Base-by-base conservation (phyloP, 2,888 invertebrate genomes). In the Pedicia rivosa region DNA sequence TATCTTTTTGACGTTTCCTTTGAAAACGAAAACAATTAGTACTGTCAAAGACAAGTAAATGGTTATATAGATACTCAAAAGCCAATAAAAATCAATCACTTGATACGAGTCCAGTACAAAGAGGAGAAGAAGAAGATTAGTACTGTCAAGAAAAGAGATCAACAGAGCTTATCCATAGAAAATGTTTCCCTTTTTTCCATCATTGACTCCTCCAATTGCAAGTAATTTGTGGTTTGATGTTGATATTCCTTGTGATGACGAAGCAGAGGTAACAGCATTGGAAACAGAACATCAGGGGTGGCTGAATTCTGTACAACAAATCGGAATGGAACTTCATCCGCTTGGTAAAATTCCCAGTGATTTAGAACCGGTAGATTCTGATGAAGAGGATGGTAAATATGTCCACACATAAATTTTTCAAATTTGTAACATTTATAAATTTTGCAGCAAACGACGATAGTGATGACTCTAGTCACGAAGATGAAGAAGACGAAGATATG, bases 221-320 rank as follows among this genome's bases (percentile, higher is more conserved):
- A 78, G 80, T 59, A 67, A 75, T 4, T 59, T 77, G 35, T 82
- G 81, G 81, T 78, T 81, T 51, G 73, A 72, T 50, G 74, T 76
- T 10, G 78, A 78, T 50, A 69, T 68, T 43, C 76, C 79, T 1
- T 71, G 72, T 42, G 78, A 78, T 48, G 81, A 82, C 52, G 82
- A 81, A 56, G 69, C 67, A 12, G 81, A 82, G 56, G 67, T 82
- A 2, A 58, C 69, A 20, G 72, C 74, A 44, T 59, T 79, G 34
- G 83, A 83, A 59, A 65, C 70, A 30, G 77, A 79, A 49, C 74
- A 78, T 50, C 70, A 74, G 50, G 62, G 66, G 40, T 80, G 77
- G 79, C 80, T 75, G 13, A 35, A 38, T 22, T 25, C 36, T 4
- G 29, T 37, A 12, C 28, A 32, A 25, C 33, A 36, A 13, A 13